A percentile compares a stretch with the other conserved stretches of the same genome.
Evolutionary conservation across 2,113 vertebrate species (phyloP).

Genomic region (Willisornis vidua): DNA sequence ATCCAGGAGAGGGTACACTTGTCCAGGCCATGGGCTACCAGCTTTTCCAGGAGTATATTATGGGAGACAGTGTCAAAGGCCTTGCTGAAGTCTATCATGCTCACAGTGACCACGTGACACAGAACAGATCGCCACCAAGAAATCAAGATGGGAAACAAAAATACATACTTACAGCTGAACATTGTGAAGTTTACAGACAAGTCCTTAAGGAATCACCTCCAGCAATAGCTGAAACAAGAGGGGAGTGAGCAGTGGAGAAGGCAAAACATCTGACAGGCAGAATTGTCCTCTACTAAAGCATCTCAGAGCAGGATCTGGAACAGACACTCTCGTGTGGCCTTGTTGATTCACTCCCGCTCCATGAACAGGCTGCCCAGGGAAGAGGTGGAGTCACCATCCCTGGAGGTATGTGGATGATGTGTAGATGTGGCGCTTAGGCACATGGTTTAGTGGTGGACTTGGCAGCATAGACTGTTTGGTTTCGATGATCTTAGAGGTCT

Average conservation of each 20-base stretch:
- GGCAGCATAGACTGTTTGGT: neutral
- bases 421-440: neutral
- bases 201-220: neutral
- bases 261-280: neutral
- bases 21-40: too few species aligned
- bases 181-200: neutral
- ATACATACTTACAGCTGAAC: neutral
- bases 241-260: neutral
- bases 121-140: neutral
- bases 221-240: neutral
- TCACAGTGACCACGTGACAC: neutral
- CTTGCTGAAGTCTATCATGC: too few species aligned
- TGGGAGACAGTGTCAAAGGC: too few species aligned
- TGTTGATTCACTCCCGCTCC: neutral
- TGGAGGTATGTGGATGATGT: neutral
- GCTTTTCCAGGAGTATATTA: too few species aligned
- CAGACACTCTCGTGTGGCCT: neutral
- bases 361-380: neutral
- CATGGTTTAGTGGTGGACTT: neutral
- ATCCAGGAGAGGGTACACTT: too few species aligned
- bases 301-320: neutral
- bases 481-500: neutral
- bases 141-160: neutral
- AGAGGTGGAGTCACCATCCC: neutral
- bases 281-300: neutral